Percentiles rank a stretch among this genome's conserved stretches.
phyloP scores from a whole-genome alignment of 2,113 vertebrate genomes.

The Carassius auratus region DNA sequence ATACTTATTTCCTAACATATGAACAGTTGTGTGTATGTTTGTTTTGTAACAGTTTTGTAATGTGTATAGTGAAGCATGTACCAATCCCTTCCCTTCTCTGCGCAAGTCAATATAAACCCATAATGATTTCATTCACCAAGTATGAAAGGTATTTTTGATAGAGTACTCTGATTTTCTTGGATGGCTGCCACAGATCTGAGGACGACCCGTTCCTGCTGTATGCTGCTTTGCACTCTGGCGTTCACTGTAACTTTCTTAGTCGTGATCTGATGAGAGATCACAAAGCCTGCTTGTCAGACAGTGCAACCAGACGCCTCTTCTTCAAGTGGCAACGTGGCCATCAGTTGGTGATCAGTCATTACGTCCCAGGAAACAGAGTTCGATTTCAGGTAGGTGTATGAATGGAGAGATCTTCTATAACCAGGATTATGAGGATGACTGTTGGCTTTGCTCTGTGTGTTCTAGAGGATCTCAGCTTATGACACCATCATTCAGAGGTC shows the following conservation, averaged over 20 bases:
- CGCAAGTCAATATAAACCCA: background rate
- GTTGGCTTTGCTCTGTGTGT: conserved; percentile 35
- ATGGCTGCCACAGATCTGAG: conserved; percentile 79
- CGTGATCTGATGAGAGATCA: conserved; percentile 94
- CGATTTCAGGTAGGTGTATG: conserved; percentile 81
- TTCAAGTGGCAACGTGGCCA: conserved; percentile 98
- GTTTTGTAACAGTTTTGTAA: conserved; percentile 5
- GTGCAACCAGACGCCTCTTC: conserved; percentile 80
- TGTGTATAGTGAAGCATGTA: background rate
- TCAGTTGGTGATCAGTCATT: conserved; percentile 76
- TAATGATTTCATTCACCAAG: conserved; percentile 2
- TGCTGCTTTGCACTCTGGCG: conserved; percentile 88
- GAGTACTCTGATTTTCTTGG: background rate
- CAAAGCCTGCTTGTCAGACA: conserved; percentile 86
- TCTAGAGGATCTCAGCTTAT: conserved; percentile 78
- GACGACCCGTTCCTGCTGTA: conserved; percentile 95
- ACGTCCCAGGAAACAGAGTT: conserved; percentile 64
- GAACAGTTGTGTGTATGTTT: no score
- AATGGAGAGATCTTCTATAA: background rate
- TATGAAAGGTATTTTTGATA: conserved; percentile 6
- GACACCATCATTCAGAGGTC: conserved; percentile 89
- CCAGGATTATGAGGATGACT: no score
- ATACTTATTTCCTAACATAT: background rate
- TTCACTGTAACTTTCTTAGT: conserved; percentile 89
- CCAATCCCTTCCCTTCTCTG: background rate